Evolutionary conservation across 2,888 invertebrate genomes (phyloP).

Genomic region (Pemphredon lugubris): DNA sequence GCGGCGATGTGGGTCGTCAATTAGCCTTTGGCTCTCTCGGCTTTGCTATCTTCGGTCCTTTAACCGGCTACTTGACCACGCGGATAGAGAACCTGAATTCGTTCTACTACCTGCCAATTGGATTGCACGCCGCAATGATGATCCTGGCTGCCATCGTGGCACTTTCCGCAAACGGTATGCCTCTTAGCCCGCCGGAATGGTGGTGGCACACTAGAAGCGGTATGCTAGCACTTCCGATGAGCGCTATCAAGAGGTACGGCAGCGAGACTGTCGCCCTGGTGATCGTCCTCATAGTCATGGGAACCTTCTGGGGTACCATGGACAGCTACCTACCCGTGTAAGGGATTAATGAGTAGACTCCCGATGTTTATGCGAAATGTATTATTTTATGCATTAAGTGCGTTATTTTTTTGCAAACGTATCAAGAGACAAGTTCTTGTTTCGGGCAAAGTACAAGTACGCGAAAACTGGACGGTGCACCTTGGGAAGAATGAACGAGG

Average conservation of each 20-base stretch:
- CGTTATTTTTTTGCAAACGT: too few species aligned
- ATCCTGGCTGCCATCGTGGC: constrained; percentile 80
- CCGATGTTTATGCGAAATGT: too few species aligned
- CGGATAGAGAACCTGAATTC: constrained; percentile 70
- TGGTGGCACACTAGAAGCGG: constrained; percentile 93
- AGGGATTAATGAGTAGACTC: constrained; percentile 70
- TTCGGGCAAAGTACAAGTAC: too few species aligned
- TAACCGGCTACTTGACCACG: constrained; percentile 80
- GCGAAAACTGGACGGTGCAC: too few species aligned
- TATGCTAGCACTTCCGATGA: constrained; percentile 90
- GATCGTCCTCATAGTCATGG: constrained; percentile 87
- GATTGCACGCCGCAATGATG: constrained; percentile 83
- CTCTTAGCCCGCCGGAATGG: constrained; percentile 91
- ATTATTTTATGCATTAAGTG: too few species aligned
- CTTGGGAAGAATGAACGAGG: too few species aligned
- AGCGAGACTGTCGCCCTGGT: constrained; percentile 88
- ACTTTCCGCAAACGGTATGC: constrained; percentile 84
- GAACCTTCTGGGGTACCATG: constrained; percentile 90
- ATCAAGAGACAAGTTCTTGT: too few species aligned
- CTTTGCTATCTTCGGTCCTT: constrained; percentile 86
- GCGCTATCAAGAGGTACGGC: constrained; percentile 88
- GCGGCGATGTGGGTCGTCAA: constrained; percentile 91
- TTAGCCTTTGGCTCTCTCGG: constrained; percentile 89
- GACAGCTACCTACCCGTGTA: constrained; percentile 90
- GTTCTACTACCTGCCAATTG: constrained; percentile 83